Evolutionary conservation across 2,888 invertebrate genomes (phyloP).

Genomic region (Polia nebulosa): DNA sequence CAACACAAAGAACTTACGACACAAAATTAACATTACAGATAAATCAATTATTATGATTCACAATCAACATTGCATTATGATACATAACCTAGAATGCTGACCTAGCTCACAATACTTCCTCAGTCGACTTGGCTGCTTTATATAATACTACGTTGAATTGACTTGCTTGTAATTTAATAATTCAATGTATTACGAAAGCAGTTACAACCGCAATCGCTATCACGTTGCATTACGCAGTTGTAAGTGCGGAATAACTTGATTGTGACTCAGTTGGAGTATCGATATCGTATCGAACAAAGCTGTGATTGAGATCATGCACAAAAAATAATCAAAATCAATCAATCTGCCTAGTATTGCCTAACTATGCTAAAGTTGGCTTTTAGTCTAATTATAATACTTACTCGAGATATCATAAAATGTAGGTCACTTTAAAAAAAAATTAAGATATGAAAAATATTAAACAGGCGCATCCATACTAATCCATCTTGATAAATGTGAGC

Average conservation of each 20-base stretch:
- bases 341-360: neutral
- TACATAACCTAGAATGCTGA: constrained; percentile 59
- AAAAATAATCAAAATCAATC: neutral
- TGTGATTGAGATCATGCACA: constrained; percentile 5
- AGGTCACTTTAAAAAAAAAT: neutral
- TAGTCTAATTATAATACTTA: neutral
- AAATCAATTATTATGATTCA: constrained; percentile 55
- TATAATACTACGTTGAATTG: constrained; percentile 51
- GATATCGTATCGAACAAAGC: constrained; percentile 43
- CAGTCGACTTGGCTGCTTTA: constrained; percentile 42
- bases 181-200: constrained; percentile 59
- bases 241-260: constrained; percentile 59
- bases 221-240: constrained; percentile 59
- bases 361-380: neutral
- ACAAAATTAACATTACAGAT: constrained; percentile 49
- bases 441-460: constrained; percentile 5
- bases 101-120: constrained; percentile 61
- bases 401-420: neutral
- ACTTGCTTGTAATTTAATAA: constrained; percentile 61
- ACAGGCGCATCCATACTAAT: constrained; percentile 75
- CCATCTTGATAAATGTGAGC: constrained; percentile 84
- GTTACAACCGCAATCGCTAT: constrained; percentile 54
- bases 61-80: constrained; percentile 39
- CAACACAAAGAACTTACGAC: constrained; percentile 47
- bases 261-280: constrained; percentile 55